These are phyloP conservation scores for Notospermus geniculatus DNA, from an alignment of 1,140 invertebrate species.

Conservation along the genomic window DNA sequence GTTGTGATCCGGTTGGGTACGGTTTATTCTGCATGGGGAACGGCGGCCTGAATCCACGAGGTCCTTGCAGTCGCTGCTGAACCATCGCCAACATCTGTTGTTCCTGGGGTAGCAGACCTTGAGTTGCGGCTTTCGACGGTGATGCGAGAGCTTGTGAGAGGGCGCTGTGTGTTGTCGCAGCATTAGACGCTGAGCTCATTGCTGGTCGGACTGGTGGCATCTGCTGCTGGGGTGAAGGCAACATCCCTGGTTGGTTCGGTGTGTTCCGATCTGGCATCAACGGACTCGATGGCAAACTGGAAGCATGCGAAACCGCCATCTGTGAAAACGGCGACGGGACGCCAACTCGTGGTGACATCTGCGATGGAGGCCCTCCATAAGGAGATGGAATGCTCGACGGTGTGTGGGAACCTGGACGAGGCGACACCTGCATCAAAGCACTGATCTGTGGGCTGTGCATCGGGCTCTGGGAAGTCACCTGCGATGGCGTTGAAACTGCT, in stretches of 20 bases:
- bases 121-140: not conserved
- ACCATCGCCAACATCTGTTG: too few species aligned
- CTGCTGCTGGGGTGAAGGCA: constrained; percentile 8
- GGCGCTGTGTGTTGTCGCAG: not conserved
- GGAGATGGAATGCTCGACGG: not conserved
- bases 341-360: constrained; percentile 4
- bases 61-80: too few species aligned
- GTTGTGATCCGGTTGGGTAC: not conserved
- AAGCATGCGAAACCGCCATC: not conserved
- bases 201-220: constrained; percentile 17
- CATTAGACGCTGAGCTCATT: too few species aligned
- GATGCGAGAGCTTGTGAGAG: constrained; percentile 3
- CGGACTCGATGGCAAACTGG: not conserved
- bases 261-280: not conserved
- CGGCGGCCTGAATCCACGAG: not conserved
- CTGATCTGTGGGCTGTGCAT: not conserved
- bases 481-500: too few species aligned
- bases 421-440: constrained; percentile 21
- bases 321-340: not conserved
- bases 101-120: too few species aligned
- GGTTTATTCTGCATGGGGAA: not conserved
- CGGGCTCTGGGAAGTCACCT: not conserved
- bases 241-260: constrained; percentile 12
- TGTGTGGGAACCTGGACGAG: constrained; percentile 20
- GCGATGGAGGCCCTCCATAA: not conserved